A percentile compares a stretch with the other conserved stretches of the same genome.
These are phyloP conservation scores for Poecilobothrus nobilitatus DNA, from an alignment of 2,888 invertebrate species.

Conservation along the genomic window DNA sequence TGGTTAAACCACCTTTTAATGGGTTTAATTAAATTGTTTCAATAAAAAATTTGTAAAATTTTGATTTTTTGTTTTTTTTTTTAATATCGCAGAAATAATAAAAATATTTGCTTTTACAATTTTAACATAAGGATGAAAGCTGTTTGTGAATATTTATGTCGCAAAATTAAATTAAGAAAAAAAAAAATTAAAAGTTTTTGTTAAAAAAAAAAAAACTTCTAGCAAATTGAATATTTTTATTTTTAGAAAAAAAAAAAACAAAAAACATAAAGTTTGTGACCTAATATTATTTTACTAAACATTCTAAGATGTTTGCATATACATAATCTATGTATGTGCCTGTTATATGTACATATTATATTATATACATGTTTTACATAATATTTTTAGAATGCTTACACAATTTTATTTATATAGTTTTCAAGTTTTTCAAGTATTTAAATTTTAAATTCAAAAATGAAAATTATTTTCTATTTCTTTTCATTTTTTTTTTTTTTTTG, in stretches of 20 bases:
- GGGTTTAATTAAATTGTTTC: no score
- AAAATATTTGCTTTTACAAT: no score
- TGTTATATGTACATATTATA: background rate
- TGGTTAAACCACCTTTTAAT: no score
- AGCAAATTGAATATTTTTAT: background rate
- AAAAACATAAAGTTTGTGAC: background rate
- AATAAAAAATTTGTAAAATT: no score
- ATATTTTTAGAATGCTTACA: conserved; percentile 3
- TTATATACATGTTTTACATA: background rate
- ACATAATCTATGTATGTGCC: background rate
- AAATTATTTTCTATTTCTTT: background rate
- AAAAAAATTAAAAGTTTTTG: background rate
- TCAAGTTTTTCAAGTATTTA: background rate
- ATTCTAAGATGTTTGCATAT: no score
- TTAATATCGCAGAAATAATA: no score
- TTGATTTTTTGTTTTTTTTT: no score
- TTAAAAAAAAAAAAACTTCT: background rate
- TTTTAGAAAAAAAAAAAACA: background rate
- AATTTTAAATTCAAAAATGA: background rate
- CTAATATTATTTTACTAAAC: background rate
- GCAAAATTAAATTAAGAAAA: background rate
- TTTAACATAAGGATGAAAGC: no score
- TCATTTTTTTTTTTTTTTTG: background rate
- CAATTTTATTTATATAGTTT: background rate
- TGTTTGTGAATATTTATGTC: no score